Base-by-base conservation (phyloP, 2,113 vertebrate genomes). In the Rhinichthys klamathensis region DNA sequence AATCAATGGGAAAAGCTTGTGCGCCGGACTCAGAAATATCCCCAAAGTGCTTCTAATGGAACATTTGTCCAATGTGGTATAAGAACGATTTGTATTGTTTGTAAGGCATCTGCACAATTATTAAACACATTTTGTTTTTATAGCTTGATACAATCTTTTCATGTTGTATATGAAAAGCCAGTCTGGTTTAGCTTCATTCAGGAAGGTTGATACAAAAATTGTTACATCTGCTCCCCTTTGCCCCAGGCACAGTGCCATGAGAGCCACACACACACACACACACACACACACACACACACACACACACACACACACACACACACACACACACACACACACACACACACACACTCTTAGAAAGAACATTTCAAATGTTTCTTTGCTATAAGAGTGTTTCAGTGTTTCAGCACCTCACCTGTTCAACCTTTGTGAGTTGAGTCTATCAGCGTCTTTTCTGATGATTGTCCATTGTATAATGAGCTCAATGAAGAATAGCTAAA, bases 221-320 rank as follows among this genome's bases (percentile, higher is more conserved):
- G 2, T 67, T 44, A 65, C 38, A 80, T 58, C 78, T 80, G 78
- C 38, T 51, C 44, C 44, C 61, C 44, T 69, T 27, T 80, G 78
- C n/a, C 60, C 78, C 9, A 25, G 38, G 60, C 35, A 32, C 61
- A 67, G 2, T 18, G 15, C 38, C 41, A 30, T 54, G 6, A 60
- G 32, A 60, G 18, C 23, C 38, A 8, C 54, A 60, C 16, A 49
- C 15, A 13, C 10, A 46, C 44, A 0, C 11, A 46, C n/a, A n/a
- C n/a, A n/a, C n/a, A 30, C 44, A 12, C 44, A 46, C 44, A 15
- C 13, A 76, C 25, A 16, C 72, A 25, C 21, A 78, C 32, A 63
- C 60, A 81, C 38, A 30, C 44, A 12, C 44, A 46, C 44, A 15
- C 13, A 76, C 25, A 16, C 72, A 25, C 21, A 78, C 32, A 63